Conservation (phyloP, 30 jellyfish, hydroid and myxozoan genomes). For the Nemopilema nomurai region DNA sequence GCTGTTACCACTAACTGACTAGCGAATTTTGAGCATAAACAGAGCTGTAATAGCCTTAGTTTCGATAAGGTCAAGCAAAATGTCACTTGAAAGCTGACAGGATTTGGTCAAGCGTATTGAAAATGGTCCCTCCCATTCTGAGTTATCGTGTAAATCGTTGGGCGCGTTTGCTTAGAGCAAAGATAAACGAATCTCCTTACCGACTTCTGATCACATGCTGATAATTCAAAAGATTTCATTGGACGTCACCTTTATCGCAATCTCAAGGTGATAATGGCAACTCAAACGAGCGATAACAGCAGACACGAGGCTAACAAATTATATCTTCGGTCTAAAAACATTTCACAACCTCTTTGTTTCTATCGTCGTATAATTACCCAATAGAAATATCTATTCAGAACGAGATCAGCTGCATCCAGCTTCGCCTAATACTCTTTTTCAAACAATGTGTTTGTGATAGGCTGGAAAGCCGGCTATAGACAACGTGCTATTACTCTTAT, state of each 20-base stretch:
- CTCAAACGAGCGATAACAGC: neutral
- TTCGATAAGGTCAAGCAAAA: too few species aligned
- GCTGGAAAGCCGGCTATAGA: neutral
- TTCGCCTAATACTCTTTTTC: neutral
- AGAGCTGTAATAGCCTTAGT: too few species aligned
- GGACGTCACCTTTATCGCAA: neutral
- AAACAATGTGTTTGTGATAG: neutral
- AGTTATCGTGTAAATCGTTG: too few species aligned
- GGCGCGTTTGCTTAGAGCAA: too few species aligned
- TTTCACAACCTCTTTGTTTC: neutral
- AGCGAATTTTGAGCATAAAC: too few species aligned
- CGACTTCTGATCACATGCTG: neutral
- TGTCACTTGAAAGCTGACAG: too few species aligned
- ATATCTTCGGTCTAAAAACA: constrained; percentile 7
- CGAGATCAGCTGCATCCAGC: constrained; percentile 34
- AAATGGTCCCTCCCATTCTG: too few species aligned
- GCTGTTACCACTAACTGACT: too few species aligned
- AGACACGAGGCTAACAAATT: constrained; percentile 27
- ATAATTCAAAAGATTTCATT: neutral
- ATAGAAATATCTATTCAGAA: neutral
- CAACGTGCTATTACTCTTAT: neutral
- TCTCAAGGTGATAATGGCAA: neutral
- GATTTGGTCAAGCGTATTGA: too few species aligned
- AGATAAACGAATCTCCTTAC: neutral
- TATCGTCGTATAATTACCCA: neutral